A percentile compares a stretch with the other conserved stretches of the same genome.
These are phyloP conservation scores for Apis cerana DNA, from an alignment of 1,140 invertebrate genomes.

Conservation along the genomic window DNA sequence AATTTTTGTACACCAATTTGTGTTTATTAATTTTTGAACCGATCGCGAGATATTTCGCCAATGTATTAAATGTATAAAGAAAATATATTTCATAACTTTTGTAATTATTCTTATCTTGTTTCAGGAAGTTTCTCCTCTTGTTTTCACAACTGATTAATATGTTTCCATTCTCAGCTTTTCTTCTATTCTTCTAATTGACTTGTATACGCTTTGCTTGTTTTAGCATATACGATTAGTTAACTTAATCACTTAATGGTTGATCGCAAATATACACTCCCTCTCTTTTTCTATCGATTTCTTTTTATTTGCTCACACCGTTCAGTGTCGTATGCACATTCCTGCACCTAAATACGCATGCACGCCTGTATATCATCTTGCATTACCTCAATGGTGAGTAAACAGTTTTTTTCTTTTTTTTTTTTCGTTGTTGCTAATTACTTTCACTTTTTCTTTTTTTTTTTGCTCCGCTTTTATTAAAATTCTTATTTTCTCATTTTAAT, in stretches of 20 bases:
- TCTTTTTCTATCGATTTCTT: slow-evolving; percentile 13
- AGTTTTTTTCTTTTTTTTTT: slow-evolving; percentile 35
- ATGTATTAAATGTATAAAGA: neutral
- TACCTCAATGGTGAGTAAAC: slow-evolving; percentile 71
- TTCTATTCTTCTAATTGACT: neutral
- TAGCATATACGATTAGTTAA: slow-evolving; percentile 9
- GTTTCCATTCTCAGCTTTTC: slow-evolving; percentile 10
- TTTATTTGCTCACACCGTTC: slow-evolving; percentile 60
- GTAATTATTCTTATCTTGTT: slow-evolving; percentile 19
- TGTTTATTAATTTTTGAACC: too few species aligned
- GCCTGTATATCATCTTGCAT: slow-evolving; percentile 61
- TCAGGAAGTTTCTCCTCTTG: slow-evolving; percentile 3
- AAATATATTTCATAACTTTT: neutral
- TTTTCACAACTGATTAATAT: neutral
- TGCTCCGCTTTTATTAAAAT: neutral
- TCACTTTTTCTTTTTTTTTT: neutral
- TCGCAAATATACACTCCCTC: neutral
- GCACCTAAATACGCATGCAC: slow-evolving; percentile 64
- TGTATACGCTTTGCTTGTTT: slow-evolving; percentile 10
- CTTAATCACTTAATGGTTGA: slow-evolving; percentile 2
- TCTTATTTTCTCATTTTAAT: neutral
- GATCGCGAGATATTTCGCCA: neutral
- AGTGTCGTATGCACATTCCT: slow-evolving; percentile 69
- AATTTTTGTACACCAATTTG: too few species aligned
- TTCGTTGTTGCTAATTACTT: slow-evolving; percentile 15